Conservation (phyloP, 2,113 vertebrate genomes). For the Ranitomeya variabilis region DNA sequence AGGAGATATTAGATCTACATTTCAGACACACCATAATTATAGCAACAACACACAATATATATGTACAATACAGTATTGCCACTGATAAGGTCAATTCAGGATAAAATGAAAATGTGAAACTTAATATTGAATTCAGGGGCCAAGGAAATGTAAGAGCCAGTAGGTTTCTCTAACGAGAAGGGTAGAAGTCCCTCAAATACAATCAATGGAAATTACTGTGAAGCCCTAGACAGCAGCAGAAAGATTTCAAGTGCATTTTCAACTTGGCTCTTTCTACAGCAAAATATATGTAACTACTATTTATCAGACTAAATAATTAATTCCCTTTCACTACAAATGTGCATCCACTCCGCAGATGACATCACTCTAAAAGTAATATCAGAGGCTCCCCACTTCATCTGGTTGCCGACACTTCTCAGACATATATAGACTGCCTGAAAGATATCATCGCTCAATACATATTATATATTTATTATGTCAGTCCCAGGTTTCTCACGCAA, state of each 20-base stretch:
- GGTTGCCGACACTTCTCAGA: neutral
- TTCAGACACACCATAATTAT: slow-evolving; percentile 34
- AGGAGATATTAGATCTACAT: slow-evolving; percentile 34
- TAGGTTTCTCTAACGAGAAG: neutral
- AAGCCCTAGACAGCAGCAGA: neutral
- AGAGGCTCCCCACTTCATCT: neutral
- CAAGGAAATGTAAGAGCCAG: neutral
- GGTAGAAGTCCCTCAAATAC: neutral
- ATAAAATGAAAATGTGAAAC: neutral
- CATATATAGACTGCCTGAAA: neutral
- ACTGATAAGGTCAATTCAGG: neutral
- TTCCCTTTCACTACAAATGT: neutral
- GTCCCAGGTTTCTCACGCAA: too few relatives aligned
- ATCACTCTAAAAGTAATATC: neutral
- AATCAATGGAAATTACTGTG: neutral
- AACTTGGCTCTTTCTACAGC: neutral
- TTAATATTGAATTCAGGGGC: neutral
- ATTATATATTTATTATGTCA: too few relatives aligned
- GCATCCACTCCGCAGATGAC: neutral
- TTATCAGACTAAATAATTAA: neutral
- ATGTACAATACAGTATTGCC: neutral
- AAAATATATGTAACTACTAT: neutral
- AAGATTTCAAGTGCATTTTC: neutral
- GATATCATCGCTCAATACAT: too few relatives aligned
- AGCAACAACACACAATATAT: neutral